These are phyloP conservation scores for Cosmia pyralina DNA, from an alignment of 2,888 invertebrate species.

Conservation along the genomic window DNA sequence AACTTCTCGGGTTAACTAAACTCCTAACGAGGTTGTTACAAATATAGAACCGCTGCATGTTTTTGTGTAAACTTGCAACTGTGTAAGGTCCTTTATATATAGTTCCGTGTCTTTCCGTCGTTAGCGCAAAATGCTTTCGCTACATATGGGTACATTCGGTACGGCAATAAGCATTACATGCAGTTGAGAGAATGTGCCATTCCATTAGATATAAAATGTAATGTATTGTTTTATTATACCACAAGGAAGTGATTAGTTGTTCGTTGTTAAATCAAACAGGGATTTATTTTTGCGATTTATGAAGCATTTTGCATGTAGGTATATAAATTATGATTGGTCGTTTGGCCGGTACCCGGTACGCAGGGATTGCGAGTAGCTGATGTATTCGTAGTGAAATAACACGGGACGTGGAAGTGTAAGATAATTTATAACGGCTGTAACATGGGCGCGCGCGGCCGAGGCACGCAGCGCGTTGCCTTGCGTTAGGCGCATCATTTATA, in stretches of 20 bases:
- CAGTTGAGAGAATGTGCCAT: slow-evolving; percentile 72
- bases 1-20: slow-evolving; percentile 19
- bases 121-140: slow-evolving; percentile 73
- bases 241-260: slow-evolving; percentile 75
- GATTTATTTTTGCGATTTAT: slow-evolving; percentile 82
- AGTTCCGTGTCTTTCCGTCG: slow-evolving; percentile 73
- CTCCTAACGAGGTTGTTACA: slow-evolving; percentile 17
- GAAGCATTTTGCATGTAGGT: slow-evolving; percentile 77
- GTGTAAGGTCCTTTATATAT: slow-evolving; percentile 54
- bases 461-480: slow-evolving; percentile 83
- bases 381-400: slow-evolving; percentile 87
- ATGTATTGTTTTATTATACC: slow-evolving; percentile 74
- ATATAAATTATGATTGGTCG: slow-evolving; percentile 85
- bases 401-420: slow-evolving; percentile 84
- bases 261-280: slow-evolving; percentile 77
- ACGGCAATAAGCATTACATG: slow-evolving; percentile 70
- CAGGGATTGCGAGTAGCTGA: slow-evolving; percentile 82
- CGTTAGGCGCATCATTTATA: slow-evolving; percentile 89
- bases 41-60: slow-evolving; percentile 31
- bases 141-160: slow-evolving; percentile 61
- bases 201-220: slow-evolving; percentile 73
- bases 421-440: slow-evolving; percentile 87
- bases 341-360: slow-evolving; percentile 80
- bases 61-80: slow-evolving; percentile 43
- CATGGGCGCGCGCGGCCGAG: slow-evolving; percentile 79